Base-by-base conservation (phyloP, 2,113 vertebrate species). In the Neolamprologus devosi region DNA sequence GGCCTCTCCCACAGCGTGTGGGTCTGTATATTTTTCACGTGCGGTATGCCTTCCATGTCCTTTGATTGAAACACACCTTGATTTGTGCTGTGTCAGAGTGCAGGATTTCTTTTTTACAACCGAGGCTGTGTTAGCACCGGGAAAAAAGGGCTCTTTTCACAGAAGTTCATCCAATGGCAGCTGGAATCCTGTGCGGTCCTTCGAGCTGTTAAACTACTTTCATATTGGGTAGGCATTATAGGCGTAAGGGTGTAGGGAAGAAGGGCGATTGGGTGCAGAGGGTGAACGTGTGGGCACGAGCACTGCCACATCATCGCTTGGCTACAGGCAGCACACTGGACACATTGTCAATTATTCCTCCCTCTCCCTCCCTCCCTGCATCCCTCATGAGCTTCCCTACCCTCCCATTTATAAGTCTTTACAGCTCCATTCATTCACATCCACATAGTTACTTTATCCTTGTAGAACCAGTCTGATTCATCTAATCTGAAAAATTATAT, bases 271-370 rank as follows among this genome's bases (percentile, higher is more conserved):
- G 87, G 79, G 80, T 83, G 88, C 79, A 91, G 80, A 85, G 90
- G 84, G 90, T 40, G 42, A 86, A 65, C 51, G 49, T 91, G 88
- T 83, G 93, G 89, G 92, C 80, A 87, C 1, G 60, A 93, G 88
- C 83, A 84, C 12, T 95, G 95, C 94, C 94, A 96, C 95, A 95
- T 95, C 95, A 96, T 94, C 92, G 54, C 85, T 92, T 86, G 90
- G 84, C 85, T 88, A 84, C 89, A 78, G 85, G 84, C 93, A 87
- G 88, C 89, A 97, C 96, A 96, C 91, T 94, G 89, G 91, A 82
- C 89, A 94, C 92, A 94, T 95, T 96, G 96, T 96, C 87, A 87
- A 40, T 84, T 73, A 51, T 81, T 86, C 84, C 83, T 84, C 86
- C 73, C 89, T 81, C 81, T 37, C 63, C 35, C 19, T 88, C 85